Conservation (phyloP, 1,140 invertebrate genomes). For the Riptortus pedestris region DNA sequence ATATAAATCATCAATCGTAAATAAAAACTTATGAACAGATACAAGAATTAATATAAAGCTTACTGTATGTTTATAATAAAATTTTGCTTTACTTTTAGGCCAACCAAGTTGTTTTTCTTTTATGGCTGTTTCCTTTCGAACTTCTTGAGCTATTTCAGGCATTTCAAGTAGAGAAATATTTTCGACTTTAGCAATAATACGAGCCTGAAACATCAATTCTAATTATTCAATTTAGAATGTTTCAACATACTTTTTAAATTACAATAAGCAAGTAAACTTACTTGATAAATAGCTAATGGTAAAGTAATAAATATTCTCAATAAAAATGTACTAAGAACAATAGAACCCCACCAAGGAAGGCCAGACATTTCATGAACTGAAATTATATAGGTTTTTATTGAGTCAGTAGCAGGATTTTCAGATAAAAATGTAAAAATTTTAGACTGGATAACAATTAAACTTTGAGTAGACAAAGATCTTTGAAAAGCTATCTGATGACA, state of each 20-base stretch:
- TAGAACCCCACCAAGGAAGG: conserved; percentile 73
- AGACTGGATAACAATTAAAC: not conserved
- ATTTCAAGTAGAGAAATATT: conserved; percentile 56
- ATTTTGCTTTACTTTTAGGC: conserved; percentile 52
- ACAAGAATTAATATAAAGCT: conserved; percentile 18
- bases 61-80: conserved; percentile 29
- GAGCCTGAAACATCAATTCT: conserved; percentile 39
- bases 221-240: not conserved
- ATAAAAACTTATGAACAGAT: too few species aligned
- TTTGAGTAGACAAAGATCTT: not conserved
- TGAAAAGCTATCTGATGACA: too few species aligned
- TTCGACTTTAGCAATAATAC: conserved; percentile 61
- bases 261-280: conserved; percentile 31
- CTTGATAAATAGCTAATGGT: conserved; percentile 62
- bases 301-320: conserved; percentile 56
- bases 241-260: conserved; percentile 7
- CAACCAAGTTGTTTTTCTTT: conserved; percentile 56
- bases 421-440: conserved; percentile 37
- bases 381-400: conserved; percentile 52
- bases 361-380: conserved; percentile 56
- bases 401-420: conserved; percentile 52
- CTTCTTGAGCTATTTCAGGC: conserved; percentile 52
- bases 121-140: conserved; percentile 56
- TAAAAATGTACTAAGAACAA: conserved; percentile 56
- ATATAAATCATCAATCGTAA: too few species aligned